Evolutionary conservation across 2,797 vertebrate genomes (phyloP), one percentile per base, ranked within the genome.

Genomic region (Spinus olivaceus): DNA sequence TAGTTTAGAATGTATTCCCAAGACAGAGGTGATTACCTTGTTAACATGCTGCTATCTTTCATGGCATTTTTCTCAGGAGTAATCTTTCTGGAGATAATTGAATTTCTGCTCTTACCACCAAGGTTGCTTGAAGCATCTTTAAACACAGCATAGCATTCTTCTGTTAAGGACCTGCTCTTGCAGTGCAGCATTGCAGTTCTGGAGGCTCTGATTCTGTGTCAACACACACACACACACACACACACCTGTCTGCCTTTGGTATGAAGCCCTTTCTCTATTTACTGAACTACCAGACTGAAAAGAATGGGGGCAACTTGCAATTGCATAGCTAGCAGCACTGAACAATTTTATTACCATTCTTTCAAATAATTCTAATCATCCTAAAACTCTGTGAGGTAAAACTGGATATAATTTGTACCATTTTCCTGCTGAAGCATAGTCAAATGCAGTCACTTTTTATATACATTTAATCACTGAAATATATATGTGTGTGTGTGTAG

Each of bases 211-310:
- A 33, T 42, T 35, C 33, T 44, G 10, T 35, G 56, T 42, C 37
- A 67, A 23, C 13, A 61, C 3, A 4, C 0, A 4, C 4, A 61
- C 2, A n/a, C n/a, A n/a, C n/a, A n/a, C n/a, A 4, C 0, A 4
- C 4, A 41, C 49, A 46, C 20, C 5, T 47, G 18, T 3, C 9
- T 35, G 19, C 27, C 23, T 88, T 69, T 72, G 23, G 8, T 53
- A 18, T 57, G 20, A 12, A 87, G 25, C 23, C 2, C 8, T 61
- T 61, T 39, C 27, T 54, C 6, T 22, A 14, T 42, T 60, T 60
- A 70, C 21, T 64, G 21, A 65, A 11, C 54, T 32, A 6, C 5
- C 39, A 83, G 22, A 28, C 20, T 81, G 28, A 73, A 89, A 54
- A 80, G 18, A 59, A 18, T 13, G 33, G 37, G 32, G n/a, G 4